Conservation (phyloP, 2,888 invertebrate species). For the Ormyrus nitidulus region DNA sequence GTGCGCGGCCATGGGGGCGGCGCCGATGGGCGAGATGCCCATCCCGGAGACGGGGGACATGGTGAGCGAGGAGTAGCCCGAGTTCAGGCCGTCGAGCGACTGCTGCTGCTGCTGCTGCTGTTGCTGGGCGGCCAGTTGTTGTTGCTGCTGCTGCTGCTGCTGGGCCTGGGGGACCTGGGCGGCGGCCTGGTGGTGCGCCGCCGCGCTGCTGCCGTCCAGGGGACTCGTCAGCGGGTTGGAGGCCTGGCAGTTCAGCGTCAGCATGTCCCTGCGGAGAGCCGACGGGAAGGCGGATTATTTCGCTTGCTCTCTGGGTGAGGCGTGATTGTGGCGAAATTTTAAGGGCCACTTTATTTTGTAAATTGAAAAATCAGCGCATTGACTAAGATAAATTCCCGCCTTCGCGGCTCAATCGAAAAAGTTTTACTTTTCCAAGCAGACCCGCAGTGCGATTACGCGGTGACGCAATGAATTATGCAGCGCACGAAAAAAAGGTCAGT, state of each 20-base stretch:
- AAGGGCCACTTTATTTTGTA: no score
- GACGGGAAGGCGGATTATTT: neutral
- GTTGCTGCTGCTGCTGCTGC: constrained; percentile 38
- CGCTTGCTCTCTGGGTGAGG: neutral
- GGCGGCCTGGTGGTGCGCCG: constrained; percentile 11
- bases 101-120: constrained; percentile 37
- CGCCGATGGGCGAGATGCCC: constrained; percentile 70
- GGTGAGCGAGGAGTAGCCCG: constrained; percentile 70
- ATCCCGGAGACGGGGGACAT: constrained; percentile 71
- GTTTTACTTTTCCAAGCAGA: no score
- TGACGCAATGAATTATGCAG: no score
- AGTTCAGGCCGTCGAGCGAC: constrained; percentile 63
- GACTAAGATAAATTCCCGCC: no score
- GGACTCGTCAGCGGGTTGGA: constrained; percentile 53
- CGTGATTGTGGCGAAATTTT: no score
- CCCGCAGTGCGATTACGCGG: no score
- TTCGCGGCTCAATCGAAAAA: no score
- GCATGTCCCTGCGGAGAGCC: constrained; percentile 65
- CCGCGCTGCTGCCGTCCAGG: constrained; percentile 10
- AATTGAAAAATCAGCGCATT: no score
- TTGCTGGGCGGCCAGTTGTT: constrained; percentile 22
- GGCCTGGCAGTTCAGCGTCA: constrained; percentile 67
- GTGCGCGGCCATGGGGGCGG: constrained; percentile 59
- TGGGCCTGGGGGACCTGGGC: constrained; percentile 30
- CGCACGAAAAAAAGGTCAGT: no score